Evolutionary conservation across 2,888 invertebrate species (phyloP).

Genomic region (Galerucella calmariensis): DNA sequence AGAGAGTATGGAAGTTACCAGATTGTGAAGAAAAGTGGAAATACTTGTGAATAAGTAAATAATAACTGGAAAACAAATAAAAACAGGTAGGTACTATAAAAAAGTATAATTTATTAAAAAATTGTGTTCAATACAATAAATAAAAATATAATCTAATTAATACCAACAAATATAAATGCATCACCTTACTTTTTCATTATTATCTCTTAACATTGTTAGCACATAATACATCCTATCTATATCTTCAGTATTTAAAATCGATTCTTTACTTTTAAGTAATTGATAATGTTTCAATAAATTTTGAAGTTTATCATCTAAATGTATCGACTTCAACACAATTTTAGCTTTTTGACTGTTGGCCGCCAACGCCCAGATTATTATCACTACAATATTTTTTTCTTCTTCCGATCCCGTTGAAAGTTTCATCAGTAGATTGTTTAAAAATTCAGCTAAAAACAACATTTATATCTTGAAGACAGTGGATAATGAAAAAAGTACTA

Average conservation of each 20-base stretch:
- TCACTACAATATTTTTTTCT: constrained; percentile 66
- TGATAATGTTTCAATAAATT: constrained; percentile 65
- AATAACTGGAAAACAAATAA: not conserved
- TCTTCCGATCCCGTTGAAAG: constrained; percentile 62
- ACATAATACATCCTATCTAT: constrained; percentile 59
- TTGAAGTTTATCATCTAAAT: constrained; percentile 65
- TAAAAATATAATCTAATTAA: constrained; percentile 21
- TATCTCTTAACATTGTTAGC: constrained; percentile 54
- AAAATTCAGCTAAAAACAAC: constrained; percentile 65
- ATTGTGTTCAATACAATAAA: constrained; percentile 29
- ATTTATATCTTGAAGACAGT: too few species aligned
- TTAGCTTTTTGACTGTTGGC: constrained; percentile 78
- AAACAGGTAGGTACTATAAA: not conserved
- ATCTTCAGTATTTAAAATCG: constrained; percentile 55
- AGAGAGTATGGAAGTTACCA: too few species aligned
- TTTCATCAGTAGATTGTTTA: constrained; percentile 65
- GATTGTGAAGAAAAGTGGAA: too few species aligned
- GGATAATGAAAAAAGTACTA: not conserved
- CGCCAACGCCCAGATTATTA: constrained; percentile 75
- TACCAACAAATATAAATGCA: constrained; percentile 7
- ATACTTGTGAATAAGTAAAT: too few species aligned
- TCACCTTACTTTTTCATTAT: constrained; percentile 41
- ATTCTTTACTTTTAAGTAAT: constrained; percentile 52
- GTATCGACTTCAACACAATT: constrained; percentile 66
- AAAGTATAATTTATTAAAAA: constrained; percentile 22